Evolutionary conservation across 1,140 invertebrate species (phyloP).

Genomic region (Dendroctonus ponderosae): DNA sequence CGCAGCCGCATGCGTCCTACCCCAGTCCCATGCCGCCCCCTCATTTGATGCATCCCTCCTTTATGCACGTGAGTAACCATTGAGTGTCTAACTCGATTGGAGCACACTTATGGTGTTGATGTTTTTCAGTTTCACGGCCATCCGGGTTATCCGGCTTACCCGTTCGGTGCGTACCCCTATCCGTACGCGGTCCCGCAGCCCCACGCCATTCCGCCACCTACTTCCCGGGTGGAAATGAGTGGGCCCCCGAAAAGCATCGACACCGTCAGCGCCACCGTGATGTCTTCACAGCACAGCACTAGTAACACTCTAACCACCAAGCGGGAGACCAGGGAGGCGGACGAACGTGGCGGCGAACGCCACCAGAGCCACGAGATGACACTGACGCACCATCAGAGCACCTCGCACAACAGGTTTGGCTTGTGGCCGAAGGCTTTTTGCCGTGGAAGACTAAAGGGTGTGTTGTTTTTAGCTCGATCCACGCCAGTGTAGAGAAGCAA

Average conservation of each 20-base stretch:
- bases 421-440: background rate
- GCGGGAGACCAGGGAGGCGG: slow-evolving; percentile 57
- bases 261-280: slow-evolving; percentile 64
- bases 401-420: slow-evolving; percentile 57
- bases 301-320: slow-evolving; percentile 57
- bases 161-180: slow-evolving; percentile 62
- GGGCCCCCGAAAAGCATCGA: slow-evolving; percentile 54
- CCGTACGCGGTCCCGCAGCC: slow-evolving; percentile 69
- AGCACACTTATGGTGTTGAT: background rate
- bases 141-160: slow-evolving; percentile 48
- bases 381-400: slow-evolving; percentile 62
- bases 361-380: slow-evolving; percentile 61
- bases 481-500: slow-evolving; percentile 61
- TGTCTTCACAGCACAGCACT: slow-evolving; percentile 67
- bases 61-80: slow-evolving; percentile 44
- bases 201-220: slow-evolving; percentile 69
- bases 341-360: slow-evolving; percentile 52
- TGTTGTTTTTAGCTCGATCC: slow-evolving; percentile 51
- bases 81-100: background rate
- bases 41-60: slow-evolving; percentile 64
- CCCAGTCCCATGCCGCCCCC: slow-evolving; percentile 67
- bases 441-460: background rate
- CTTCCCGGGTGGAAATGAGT: slow-evolving; percentile 50
- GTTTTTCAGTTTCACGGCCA: slow-evolving; percentile 37
- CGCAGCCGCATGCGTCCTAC: slow-evolving; percentile 66